These are phyloP conservation scores for Galeruca laticollis DNA, from an alignment of 2,888 invertebrate species.

Conservation along the genomic window DNA sequence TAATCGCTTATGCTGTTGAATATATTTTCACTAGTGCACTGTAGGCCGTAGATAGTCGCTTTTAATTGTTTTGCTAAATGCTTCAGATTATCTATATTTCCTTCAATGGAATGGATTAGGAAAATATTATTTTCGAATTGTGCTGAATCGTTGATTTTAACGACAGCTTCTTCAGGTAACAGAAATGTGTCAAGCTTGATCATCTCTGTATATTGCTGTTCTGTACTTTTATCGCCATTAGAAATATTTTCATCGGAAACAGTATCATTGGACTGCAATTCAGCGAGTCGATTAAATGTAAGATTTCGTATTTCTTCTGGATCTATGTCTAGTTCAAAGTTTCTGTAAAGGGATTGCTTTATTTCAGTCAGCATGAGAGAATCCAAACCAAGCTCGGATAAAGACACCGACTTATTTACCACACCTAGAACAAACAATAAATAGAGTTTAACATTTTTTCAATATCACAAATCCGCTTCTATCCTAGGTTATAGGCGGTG, in stretches of 20 bases:
- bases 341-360: constrained; percentile 51
- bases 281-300: constrained; percentile 43
- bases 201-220: neutral
- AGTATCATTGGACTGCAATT: neutral
- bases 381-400: constrained; percentile 50
- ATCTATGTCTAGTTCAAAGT: constrained; percentile 46
- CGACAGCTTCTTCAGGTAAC: constrained; percentile 36
- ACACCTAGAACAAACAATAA: constrained; percentile 33
- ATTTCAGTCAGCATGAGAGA: constrained; percentile 53
- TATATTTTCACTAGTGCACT: constrained; percentile 36
- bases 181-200: constrained; percentile 12
- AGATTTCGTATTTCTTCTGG: constrained; percentile 46
- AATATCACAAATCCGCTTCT: no score
- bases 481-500: no score
- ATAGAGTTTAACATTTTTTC: neutral
- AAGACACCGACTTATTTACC: constrained; percentile 43
- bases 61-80: constrained; percentile 40
- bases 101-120: constrained; percentile 49
- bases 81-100: constrained; percentile 37
- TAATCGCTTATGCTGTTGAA: constrained; percentile 35
- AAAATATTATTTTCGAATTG: constrained; percentile 39
- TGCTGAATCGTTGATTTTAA: constrained; percentile 38
- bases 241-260: neutral
- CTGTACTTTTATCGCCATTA: neutral
- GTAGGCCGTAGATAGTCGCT: constrained; percentile 46